These are phyloP conservation scores for Lepidurus couesii DNA, from an alignment of 1,140 invertebrate genomes.

Conservation along the genomic window DNA sequence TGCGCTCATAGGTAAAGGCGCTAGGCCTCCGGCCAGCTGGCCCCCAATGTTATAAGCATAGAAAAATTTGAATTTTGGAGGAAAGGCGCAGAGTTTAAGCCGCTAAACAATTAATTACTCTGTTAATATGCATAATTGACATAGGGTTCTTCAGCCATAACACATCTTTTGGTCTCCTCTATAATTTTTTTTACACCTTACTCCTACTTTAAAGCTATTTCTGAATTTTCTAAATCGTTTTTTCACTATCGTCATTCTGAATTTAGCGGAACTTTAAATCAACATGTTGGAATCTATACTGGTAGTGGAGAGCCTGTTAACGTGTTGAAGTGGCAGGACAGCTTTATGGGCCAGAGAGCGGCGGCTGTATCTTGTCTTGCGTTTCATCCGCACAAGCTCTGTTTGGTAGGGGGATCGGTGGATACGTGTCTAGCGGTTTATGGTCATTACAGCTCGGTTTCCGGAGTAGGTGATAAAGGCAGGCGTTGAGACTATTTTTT, in stretches of 20 bases:
- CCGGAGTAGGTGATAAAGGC: background rate
- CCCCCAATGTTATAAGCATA: too few relatives aligned
- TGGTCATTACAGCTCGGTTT: background rate
- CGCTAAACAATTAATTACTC: too few relatives aligned
- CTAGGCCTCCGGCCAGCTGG: too few relatives aligned
- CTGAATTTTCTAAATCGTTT: constrained; percentile 18
- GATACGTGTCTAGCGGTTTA: constrained; percentile 71
- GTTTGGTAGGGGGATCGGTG: constrained; percentile 67
- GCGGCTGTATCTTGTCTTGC: constrained; percentile 75
- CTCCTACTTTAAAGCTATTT: constrained; percentile 32
- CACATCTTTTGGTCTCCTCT: background rate
- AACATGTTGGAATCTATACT: constrained; percentile 72
- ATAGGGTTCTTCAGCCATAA: too few relatives aligned
- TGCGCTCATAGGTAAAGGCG: too few relatives aligned
- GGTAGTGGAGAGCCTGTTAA: constrained; percentile 51
- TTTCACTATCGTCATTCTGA: constrained; percentile 39
- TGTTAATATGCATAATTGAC: too few relatives aligned
- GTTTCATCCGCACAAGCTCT: constrained; percentile 76
- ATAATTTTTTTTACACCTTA: background rate
- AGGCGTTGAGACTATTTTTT: background rate
- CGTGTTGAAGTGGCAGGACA: constrained; percentile 76
- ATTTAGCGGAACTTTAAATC: constrained; percentile 70
- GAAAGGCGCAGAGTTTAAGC: too few relatives aligned
- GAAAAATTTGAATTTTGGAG: too few relatives aligned
- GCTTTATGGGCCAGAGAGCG: constrained; percentile 81